phyloP scores from a whole-genome alignment of 2,888 invertebrate species.

The Troilus luridus region DNA sequence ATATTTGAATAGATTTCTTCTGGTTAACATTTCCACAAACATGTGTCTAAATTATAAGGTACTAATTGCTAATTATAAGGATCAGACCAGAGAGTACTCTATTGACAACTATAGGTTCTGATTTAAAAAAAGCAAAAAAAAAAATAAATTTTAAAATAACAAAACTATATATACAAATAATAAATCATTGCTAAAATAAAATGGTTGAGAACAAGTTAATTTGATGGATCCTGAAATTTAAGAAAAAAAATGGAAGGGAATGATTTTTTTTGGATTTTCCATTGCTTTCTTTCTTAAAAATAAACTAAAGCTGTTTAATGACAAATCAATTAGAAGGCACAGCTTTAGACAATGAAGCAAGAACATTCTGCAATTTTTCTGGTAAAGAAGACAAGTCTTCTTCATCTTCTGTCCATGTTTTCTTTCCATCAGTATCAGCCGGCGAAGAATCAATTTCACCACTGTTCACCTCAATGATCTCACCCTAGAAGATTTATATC shows the following conservation, averaged over 20 bases:
- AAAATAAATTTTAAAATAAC: neutral
- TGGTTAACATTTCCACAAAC: too few species aligned
- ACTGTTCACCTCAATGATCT: constrained; percentile 61
- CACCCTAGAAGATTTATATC: constrained; percentile 55
- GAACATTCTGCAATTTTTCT: constrained; percentile 54
- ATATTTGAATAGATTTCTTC: too few species aligned
- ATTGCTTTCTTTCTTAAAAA: neutral
- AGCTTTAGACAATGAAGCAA: constrained; percentile 50
- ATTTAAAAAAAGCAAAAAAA: neutral
- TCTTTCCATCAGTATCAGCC: neutral
- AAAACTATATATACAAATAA: neutral
- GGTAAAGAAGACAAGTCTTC: constrained; percentile 39
- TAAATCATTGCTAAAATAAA: neutral
- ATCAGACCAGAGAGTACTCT: neutral
- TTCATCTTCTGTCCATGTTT: constrained; percentile 12
- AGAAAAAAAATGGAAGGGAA: neutral
- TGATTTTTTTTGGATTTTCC: neutral
- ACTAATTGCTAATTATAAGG: too few species aligned
- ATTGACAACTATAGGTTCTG: neutral
- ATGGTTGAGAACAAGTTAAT: neutral
- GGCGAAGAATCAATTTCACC: constrained; percentile 46
- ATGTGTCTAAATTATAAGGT: too few species aligned
- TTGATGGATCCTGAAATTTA: neutral
- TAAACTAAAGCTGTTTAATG: neutral
- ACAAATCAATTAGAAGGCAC: constrained; percentile 15